Evolutionary conservation across 1,140 invertebrate species (phyloP), one percentile per base, ranked within the genome.

Genomic region (Drosophila sucinea): DNA sequence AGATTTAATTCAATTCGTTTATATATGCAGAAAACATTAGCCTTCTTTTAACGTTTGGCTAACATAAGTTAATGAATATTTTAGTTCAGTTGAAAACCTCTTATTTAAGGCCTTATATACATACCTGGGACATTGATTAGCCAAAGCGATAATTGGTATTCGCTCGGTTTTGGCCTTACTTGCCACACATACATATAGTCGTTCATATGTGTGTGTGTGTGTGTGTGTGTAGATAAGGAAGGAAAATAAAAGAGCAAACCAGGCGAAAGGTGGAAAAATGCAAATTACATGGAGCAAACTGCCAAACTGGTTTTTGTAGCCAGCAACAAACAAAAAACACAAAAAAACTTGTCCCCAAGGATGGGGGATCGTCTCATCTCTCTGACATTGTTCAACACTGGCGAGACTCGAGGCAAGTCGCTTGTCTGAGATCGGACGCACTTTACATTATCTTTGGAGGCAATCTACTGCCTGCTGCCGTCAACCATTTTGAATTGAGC

Each of bases 401-500:
- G 23, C 25, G 25, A 51, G 30, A 44, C 56, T 32, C 17, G 32
- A 38, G 40, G 27, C 27, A 25, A 23, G 25, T n/a, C 27, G 32
- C 55, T 81, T 81, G 77, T 80, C 78, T 76, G 77, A 51, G 44
- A 81, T 81, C 78, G 72, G 51, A 79, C 77, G 77, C 77, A 79
- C 77, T 80, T 80, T 67, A 79, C 77, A 75, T 68, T 70, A 79
- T 79, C 77, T 68, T 35, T 61, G 35, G 35, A 11, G n/a, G 67
- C 69, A 47, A 75, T 80, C 72, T 67, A 54, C 63, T 62, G 67
- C 44, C 51, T 67, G 62, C 63, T 67, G 67, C 44, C 51, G 38
- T 67, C 77, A 76, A 80, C 78, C 78, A 81, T 81, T 81, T 81
- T 81, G 78, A 81, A 81, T 81, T 68, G 11, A n/a, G 4, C 44